Evolutionary conservation across 2,113 vertebrate genomes (phyloP).

Genomic region (Arizona elegans): DNA sequence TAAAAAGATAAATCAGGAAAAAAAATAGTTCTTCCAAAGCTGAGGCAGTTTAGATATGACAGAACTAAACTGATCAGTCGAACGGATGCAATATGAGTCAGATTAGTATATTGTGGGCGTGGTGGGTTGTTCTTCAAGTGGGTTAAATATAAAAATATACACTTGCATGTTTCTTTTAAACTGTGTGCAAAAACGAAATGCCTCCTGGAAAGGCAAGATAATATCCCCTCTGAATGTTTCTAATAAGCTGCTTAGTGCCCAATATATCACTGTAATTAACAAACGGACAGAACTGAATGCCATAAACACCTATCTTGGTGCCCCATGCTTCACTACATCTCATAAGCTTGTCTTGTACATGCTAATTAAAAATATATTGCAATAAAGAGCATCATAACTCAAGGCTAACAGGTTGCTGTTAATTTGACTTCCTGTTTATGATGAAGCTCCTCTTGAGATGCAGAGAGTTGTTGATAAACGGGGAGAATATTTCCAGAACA

Average conservation of each 20-base stretch:
- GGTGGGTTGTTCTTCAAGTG: slow-evolving; percentile 24
- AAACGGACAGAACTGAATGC: slow-evolving; percentile 39
- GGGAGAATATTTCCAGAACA: fast-evolving
- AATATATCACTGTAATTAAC: slow-evolving; percentile 41
- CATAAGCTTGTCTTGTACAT: slow-evolving; percentile 49
- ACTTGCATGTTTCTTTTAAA: slow-evolving; percentile 14
- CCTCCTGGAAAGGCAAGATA: slow-evolving; percentile 36
- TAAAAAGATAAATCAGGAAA: not conserved
- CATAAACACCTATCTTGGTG: not conserved
- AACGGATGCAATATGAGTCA: not conserved
- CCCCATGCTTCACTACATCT: slow-evolving; percentile 37
- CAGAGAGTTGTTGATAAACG: not conserved
- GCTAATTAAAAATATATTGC: slow-evolving; percentile 56
- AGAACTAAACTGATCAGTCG: not conserved
- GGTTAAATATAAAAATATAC: not conserved
- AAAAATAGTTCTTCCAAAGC: not conserved
- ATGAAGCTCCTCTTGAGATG: slow-evolving; percentile 17
- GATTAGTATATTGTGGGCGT: not conserved
- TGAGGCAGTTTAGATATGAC: not conserved
- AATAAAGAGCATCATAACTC: slow-evolving; percentile 46
- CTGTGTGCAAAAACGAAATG: slow-evolving; percentile 32
- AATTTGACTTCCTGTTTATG: slow-evolving; percentile 37
- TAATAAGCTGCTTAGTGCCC: slow-evolving; percentile 36
- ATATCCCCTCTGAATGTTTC: slow-evolving; percentile 40
- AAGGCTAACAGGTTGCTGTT: slow-evolving; percentile 42